Percentiles rank a stretch among this genome's conserved stretches.
phyloP scores from a whole-genome alignment of 2,797 vertebrate genomes.

The Lophotriccus pileatus region DNA sequence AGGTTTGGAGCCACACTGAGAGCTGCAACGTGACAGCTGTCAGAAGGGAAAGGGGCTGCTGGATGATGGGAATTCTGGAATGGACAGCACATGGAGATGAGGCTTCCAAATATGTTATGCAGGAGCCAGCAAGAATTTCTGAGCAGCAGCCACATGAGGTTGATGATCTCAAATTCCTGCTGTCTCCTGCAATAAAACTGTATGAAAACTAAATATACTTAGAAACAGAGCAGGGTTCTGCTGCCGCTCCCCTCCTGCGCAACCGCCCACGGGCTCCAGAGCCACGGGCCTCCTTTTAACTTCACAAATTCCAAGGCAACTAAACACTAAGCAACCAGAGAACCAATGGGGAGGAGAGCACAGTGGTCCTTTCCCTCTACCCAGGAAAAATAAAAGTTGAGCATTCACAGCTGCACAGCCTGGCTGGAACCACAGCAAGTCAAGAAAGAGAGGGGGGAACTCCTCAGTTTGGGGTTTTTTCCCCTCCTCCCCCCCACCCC shows the following conservation, averaged over 20 bases:
- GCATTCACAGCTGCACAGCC: not conserved
- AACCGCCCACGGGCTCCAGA: constrained; percentile 65
- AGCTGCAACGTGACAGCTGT: not conserved
- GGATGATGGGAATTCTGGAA: not conserved
- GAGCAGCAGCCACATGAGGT: constrained; percentile 12
- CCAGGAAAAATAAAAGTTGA: constrained; percentile 4
- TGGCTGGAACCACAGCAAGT: not conserved
- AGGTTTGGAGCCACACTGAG: not conserved
- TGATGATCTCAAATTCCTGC: constrained; percentile 63
- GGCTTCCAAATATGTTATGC: constrained; percentile 43
- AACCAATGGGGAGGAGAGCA: constrained; percentile 59
- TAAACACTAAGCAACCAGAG: constrained; percentile 71
- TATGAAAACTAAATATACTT: constrained; percentile 71
- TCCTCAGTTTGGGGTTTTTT: not conserved
- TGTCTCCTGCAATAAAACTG: constrained; percentile 34
- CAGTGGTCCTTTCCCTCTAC: not conserved
- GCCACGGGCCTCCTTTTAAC: constrained; percentile 49
- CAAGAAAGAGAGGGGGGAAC: not conserved
- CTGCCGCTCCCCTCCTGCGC: constrained; percentile 73
- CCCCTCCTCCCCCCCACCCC: rapidly evolving
- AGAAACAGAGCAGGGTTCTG: constrained; percentile 64
- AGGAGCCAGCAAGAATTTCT: constrained; percentile 10
- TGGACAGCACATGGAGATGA: constrained; percentile 3
- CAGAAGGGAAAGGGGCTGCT: not conserved
- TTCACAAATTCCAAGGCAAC: constrained; percentile 76